Evolutionary conservation across 2,888 invertebrate species (phyloP).

Genomic region (Ctenicera cuprea): DNA sequence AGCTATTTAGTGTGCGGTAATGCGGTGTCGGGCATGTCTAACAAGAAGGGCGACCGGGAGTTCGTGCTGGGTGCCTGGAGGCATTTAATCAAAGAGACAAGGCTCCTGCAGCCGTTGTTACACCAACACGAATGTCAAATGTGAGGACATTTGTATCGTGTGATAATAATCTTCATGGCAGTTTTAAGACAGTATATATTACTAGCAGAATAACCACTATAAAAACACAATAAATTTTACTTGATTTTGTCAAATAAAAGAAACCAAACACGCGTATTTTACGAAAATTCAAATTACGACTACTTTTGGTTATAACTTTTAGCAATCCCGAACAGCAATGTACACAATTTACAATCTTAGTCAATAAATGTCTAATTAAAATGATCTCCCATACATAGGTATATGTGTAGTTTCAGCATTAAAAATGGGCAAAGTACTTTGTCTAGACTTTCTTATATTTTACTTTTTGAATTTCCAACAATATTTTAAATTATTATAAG

Average conservation of each 20-base stretch:
- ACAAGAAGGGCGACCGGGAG: conserved; percentile 43
- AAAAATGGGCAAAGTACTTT: too few species aligned
- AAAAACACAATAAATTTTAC: conserved; percentile 23
- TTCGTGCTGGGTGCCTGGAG: conserved; percentile 43
- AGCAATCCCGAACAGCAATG: too few species aligned
- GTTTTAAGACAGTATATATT: conserved; percentile 32
- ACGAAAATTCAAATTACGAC: too few species aligned
- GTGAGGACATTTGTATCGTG: conserved; percentile 44
- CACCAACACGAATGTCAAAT: conserved; percentile 47
- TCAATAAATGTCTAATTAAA: too few species aligned
- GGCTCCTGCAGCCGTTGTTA: conserved; percentile 42
- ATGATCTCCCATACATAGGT: too few species aligned
- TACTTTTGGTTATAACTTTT: too few species aligned
- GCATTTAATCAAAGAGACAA: conserved; percentile 51
- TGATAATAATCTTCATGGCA: conserved; percentile 44
- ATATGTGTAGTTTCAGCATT: too few species aligned
- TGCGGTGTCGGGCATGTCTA: conserved; percentile 44
- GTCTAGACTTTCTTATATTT: too few species aligned
- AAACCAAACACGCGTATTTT: neutral
- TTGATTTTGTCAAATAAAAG: neutral
- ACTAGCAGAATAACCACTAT: conserved; percentile 14
- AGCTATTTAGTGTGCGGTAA: conserved; percentile 44
- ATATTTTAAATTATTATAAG: too few species aligned
- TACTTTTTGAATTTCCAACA: too few species aligned
- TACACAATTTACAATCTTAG: too few species aligned